A percentile compares a stretch with the other conserved stretches of the same genome.
These are phyloP conservation scores for Phragmatobia fuliginosa DNA, from an alignment of 2,888 invertebrate genomes.

Conservation along the genomic window DNA sequence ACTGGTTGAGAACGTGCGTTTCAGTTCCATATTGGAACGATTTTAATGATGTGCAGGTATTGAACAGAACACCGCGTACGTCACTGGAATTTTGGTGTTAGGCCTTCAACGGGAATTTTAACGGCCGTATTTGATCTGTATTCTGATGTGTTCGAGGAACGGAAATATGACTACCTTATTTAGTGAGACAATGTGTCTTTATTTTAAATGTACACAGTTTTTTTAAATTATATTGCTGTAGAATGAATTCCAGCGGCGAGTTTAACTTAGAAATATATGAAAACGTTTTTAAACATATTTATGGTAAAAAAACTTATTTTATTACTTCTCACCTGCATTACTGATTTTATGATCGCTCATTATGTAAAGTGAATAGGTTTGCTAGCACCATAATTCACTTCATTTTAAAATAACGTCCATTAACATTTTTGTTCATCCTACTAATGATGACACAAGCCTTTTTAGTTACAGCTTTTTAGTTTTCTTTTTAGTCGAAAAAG, in stretches of 20 bases:
- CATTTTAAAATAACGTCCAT: neutral
- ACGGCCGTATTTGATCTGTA: constrained; percentile 69
- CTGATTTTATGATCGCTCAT: neutral
- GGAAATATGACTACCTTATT: constrained; percentile 72
- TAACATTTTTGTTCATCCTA: neutral
- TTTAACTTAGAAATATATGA: neutral
- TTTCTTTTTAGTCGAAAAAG: neutral
- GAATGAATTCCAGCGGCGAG: neutral
- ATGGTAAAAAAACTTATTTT: neutral
- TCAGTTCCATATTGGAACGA: constrained; percentile 51
- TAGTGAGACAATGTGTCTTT: constrained; percentile 34
- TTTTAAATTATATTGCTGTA: neutral
- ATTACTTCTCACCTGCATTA: neutral
- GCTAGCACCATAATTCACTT: neutral
- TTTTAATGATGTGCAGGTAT: constrained; percentile 47
- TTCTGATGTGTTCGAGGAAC: constrained; percentile 60
- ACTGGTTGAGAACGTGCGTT: constrained; percentile 59
- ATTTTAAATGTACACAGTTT: constrained; percentile 11
- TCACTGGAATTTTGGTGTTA: constrained; percentile 47
- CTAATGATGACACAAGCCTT: neutral
- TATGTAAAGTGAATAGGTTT: neutral
- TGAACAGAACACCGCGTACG: constrained; percentile 27
- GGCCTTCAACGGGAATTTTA: constrained; percentile 67
- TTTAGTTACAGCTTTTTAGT: neutral
- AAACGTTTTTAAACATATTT: neutral